These are phyloP conservation scores for Polymixis flavicincta DNA, from an alignment of 2,888 invertebrate genomes.

Conservation along the genomic window DNA sequence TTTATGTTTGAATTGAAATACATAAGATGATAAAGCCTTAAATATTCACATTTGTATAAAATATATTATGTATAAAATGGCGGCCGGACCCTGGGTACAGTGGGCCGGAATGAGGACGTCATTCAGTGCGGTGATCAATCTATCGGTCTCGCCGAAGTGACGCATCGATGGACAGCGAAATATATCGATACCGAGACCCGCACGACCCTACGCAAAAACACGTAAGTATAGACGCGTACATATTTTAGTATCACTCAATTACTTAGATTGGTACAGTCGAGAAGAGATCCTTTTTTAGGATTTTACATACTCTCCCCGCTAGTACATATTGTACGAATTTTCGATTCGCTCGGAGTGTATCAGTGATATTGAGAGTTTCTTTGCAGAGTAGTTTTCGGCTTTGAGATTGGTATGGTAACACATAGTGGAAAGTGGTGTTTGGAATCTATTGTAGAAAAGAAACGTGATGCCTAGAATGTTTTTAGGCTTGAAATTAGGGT, in stretches of 20 bases:
- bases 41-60: constrained; percentile 57
- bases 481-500: not conserved
- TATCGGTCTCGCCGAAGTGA: constrained; percentile 79
- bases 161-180: constrained; percentile 83
- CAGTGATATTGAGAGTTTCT: constrained; percentile 50
- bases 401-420: constrained; percentile 34
- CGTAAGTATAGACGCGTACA: constrained; percentile 68
- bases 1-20: constrained; percentile 10
- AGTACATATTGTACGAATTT: constrained; percentile 62
- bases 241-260: constrained; percentile 69
- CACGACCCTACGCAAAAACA: constrained; percentile 73
- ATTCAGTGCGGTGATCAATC: constrained; percentile 85
- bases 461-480: not conserved
- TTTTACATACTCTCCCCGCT: constrained; percentile 58
- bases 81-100: constrained; percentile 63
- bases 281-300: constrained; percentile 55
- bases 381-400: constrained; percentile 33
- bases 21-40: constrained; percentile 11
- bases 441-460: constrained; percentile 28
- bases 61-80: constrained; percentile 47
- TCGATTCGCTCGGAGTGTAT: constrained; percentile 40
- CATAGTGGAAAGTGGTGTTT: constrained; percentile 25
- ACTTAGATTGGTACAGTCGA: constrained; percentile 66
- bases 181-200: constrained; percentile 80
- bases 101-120: constrained; percentile 80